Base-by-base conservation (phyloP, 2,797 vertebrate genomes). In the Sebastes oblongus region DNA sequence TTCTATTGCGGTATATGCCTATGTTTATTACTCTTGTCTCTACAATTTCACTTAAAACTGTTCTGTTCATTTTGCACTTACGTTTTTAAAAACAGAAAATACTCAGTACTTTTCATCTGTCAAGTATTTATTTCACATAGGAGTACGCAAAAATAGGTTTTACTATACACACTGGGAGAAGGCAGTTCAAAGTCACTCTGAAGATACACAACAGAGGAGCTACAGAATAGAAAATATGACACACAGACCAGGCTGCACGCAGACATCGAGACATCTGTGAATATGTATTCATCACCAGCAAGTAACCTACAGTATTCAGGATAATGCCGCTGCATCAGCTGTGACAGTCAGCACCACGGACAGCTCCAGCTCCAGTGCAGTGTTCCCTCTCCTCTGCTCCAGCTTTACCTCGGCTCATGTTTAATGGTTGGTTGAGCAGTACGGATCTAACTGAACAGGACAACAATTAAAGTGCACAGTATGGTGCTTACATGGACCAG, bases 321-420 rank as follows among this genome's bases (percentile, higher is more conserved):
- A 6, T 52, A 32, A 24, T 20, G 72, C 77, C 56, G 67, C 75
- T 10, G 42, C 11, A 16, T 52, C 32, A 30, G 30, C 4, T 16
- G 56, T 58, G 54, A 55, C 67, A 59, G 87, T 87, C 89, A 90
- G 91, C 66, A 91, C 87, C 83, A 78, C 0, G 12, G 89, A 91
- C 88, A 89, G 85, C 77, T 82, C 80, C 29, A 9, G 18, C 20
- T n/a, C 20, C 39, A 58, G 16, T 2, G 4, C 12, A 54, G 39
- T 1, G 18, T 68, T 39, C 66, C 32, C 27, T 22, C 20, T 52
- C 36, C n/a, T 75, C 54, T 69, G 72, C 66, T 64, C 60, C 30
- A 14, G 50, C 55, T 77, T 77, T 52, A 78, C 16, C 46, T 64
- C 9, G 8, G 13, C 27, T 71, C 12, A 18, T 6, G 27, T 32